Evolutionary conservation across 1,140 invertebrate genomes (phyloP).

Genomic region (Pachyrhynchus sulphureomaculatus): DNA sequence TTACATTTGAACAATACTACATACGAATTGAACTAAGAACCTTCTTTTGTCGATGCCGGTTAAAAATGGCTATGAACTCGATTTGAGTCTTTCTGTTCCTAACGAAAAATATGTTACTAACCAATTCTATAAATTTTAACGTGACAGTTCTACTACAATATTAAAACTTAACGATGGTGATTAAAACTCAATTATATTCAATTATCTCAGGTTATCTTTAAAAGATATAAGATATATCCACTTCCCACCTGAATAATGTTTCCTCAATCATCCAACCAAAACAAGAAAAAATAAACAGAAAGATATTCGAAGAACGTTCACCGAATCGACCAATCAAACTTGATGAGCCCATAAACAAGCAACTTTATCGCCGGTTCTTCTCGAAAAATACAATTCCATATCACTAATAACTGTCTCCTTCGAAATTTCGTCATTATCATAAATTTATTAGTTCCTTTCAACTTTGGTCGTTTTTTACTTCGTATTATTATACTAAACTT

Average conservation of each 20-base stretch:
- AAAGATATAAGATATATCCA: not conserved
- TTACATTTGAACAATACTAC: too few relatives aligned
- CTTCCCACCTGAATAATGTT: conserved; percentile 16
- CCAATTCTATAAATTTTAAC: too few relatives aligned
- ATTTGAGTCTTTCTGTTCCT: too few relatives aligned
- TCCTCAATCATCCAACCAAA: conserved; percentile 5
- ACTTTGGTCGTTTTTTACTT: not conserved
- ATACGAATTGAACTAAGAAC: too few relatives aligned
- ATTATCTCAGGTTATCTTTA: too few relatives aligned
- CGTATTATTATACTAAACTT: not conserved
- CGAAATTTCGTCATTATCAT: conserved; percentile 25
- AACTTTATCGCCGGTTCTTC: conserved; percentile 15
- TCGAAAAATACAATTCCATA: conserved; percentile 22
- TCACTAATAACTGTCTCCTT: conserved; percentile 25
- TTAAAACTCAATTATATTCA: too few relatives aligned
- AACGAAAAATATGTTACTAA: too few relatives aligned
- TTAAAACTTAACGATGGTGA: too few relatives aligned
- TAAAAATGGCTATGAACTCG: too few relatives aligned
- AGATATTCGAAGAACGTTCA: conserved; percentile 20
- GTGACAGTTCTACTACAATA: too few relatives aligned
- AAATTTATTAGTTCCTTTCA: conserved; percentile 22
- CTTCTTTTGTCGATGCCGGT: too few relatives aligned
- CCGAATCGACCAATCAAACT: conserved; percentile 18
- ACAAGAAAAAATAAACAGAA: not conserved
- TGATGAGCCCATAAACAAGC: conserved; percentile 23